Percentiles rank a stretch among this genome's conserved stretches.
Conservation (phyloP, 2,797 vertebrate species). For the Scolopax bukidnonensis region DNA sequence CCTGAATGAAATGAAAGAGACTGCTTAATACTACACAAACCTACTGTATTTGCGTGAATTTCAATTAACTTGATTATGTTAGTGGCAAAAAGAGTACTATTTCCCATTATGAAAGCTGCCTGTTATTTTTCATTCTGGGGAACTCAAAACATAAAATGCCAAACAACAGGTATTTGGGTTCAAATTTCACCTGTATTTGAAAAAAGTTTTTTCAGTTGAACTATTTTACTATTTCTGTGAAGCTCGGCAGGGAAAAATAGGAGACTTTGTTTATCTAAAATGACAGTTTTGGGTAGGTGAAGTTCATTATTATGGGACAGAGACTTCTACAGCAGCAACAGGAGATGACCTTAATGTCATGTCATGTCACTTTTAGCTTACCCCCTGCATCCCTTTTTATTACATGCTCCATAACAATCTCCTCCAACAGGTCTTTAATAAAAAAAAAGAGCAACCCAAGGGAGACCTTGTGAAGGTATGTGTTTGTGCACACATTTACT, state of each 20-base stretch:
- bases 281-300: neutral
- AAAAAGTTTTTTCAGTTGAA: neutral
- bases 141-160: neutral
- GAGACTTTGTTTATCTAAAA: neutral
- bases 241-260: neutral
- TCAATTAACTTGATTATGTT: neutral
- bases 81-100: neutral
- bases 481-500: neutral
- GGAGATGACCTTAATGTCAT: neutral
- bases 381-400: neutral
- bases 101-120: neutral
- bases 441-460: neutral
- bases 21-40: neutral
- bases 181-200: neutral
- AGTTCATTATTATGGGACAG: neutral
- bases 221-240: neutral
- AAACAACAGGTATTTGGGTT: neutral
- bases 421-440: neutral
- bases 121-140: neutral
- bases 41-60: neutral
- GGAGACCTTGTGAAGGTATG: neutral
- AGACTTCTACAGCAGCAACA: neutral
- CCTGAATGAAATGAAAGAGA: slow-evolving; percentile 77
- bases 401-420: neutral
- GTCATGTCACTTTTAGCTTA: neutral